Evolutionary conservation across 2,888 invertebrate genomes (phyloP).

Genomic region (Halictus quadricinctus): DNA sequence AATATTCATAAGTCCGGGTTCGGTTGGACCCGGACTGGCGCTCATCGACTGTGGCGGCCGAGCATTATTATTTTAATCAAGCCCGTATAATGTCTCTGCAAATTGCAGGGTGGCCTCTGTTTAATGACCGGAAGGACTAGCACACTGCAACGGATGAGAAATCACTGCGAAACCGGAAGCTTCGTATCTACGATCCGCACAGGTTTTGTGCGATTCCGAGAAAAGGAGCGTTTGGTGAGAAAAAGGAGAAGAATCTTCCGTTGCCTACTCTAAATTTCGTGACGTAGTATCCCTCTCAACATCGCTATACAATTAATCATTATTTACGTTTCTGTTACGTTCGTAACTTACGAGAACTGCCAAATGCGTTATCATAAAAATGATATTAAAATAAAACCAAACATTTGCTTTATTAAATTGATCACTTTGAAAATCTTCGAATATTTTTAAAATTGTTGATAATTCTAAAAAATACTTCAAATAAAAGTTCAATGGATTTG

Average conservation of each 20-base stretch:
- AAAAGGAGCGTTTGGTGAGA: conserved; percentile 11
- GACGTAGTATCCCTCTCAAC: not conserved
- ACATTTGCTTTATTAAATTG: not conserved
- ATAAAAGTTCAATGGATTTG: not conserved
- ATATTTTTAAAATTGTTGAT: not conserved
- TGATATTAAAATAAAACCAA: not conserved
- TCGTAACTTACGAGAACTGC: not conserved
- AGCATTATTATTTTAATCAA: conserved; percentile 75
- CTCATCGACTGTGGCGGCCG: conserved; percentile 67
- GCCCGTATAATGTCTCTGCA: conserved; percentile 71
- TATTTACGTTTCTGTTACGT: not conserved
- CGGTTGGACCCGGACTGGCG: conserved; percentile 53
- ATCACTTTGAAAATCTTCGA: not conserved
- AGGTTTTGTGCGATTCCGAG: conserved; percentile 20
- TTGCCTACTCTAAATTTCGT: not conserved
- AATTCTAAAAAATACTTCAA: not conserved
- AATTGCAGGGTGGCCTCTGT: conserved; percentile 64
- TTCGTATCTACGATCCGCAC: conserved; percentile 38
- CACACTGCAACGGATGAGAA: conserved; percentile 66
- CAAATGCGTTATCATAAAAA: not conserved
- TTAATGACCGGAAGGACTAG: conserved; percentile 77
- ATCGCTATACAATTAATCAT: not conserved
- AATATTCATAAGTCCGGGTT: conserved; percentile 77
- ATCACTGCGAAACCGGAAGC: conserved; percentile 63
- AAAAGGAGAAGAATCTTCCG: conserved; percentile 2